Conservation (phyloP, 2,113 vertebrate species). For the Zapornia atra region DNA sequence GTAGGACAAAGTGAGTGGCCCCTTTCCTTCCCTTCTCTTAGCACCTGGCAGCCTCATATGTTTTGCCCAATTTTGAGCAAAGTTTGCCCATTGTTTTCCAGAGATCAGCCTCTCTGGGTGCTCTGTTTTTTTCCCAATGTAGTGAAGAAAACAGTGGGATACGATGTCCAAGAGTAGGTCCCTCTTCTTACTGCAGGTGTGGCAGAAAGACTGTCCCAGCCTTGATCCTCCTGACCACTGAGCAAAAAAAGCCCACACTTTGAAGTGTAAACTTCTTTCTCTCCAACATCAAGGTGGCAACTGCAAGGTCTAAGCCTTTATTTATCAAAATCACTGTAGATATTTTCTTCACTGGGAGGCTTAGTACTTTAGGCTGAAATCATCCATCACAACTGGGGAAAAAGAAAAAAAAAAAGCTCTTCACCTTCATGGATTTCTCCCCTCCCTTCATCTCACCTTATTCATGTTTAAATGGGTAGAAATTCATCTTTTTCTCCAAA, state of each 20-base stretch:
- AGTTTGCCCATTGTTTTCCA: background rate
- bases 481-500: constrained; percentile 69
- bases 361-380: constrained; percentile 39
- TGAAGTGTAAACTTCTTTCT: background rate
- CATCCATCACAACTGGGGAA: constrained; percentile 45
- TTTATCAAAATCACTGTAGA: constrained; percentile 55
- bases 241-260: background rate
- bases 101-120: background rate
- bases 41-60: background rate
- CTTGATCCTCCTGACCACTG: background rate
- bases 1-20: background rate
- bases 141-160: background rate
- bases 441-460: constrained; percentile 23
- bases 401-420: background rate
- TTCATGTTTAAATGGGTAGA: constrained; percentile 54
- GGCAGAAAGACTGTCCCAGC: background rate
- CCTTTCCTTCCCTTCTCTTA: background rate
- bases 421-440: constrained; percentile 51
- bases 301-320: constrained; percentile 50
- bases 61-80: background rate
- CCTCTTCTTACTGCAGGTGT: background rate
- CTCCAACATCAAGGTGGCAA: background rate
- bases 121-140: background rate
- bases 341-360: constrained; percentile 24
- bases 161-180: background rate